Evolutionary conservation across 2,797 vertebrate species (phyloP).

Genomic region (Spinibarbus caldwelli): DNA sequence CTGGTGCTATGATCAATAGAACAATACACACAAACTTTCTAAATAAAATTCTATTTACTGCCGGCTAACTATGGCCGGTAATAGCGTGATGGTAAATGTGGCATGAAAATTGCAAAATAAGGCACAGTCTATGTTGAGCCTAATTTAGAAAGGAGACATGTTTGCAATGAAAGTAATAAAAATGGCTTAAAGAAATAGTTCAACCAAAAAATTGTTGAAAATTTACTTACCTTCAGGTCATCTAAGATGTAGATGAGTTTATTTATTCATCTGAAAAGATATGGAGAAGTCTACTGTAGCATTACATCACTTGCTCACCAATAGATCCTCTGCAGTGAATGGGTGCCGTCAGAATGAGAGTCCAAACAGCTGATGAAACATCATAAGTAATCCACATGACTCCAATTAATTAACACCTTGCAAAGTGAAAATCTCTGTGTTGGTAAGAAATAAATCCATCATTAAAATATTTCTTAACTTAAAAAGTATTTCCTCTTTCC

Average conservation of each 20-base stretch:
- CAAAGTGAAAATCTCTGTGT: too few relatives aligned
- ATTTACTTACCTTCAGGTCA: neutral
- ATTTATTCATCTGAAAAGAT: too few relatives aligned
- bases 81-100: neutral
- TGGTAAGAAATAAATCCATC: too few relatives aligned
- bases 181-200: neutral
- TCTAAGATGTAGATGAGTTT: neutral
- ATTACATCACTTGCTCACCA: neutral
- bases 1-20: neutral
- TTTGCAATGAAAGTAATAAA: neutral
- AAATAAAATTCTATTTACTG: neutral
- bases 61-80: neutral
- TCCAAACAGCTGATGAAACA: too few relatives aligned
- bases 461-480: too few relatives aligned
- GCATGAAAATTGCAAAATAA: conserved; percentile 3
- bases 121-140: neutral
- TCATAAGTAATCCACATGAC: too few relatives aligned
- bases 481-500: too few relatives aligned
- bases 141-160: neutral
- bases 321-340: neutral
- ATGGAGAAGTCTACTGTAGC: neutral
- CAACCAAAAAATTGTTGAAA: neutral
- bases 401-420: too few relatives aligned
- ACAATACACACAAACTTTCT: neutral
- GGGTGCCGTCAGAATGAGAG: neutral